These are phyloP conservation scores for Palythoa grandis DNA, from an alignment of 92 coral and sea anemone genomes.

Conservation along the genomic window DNA sequence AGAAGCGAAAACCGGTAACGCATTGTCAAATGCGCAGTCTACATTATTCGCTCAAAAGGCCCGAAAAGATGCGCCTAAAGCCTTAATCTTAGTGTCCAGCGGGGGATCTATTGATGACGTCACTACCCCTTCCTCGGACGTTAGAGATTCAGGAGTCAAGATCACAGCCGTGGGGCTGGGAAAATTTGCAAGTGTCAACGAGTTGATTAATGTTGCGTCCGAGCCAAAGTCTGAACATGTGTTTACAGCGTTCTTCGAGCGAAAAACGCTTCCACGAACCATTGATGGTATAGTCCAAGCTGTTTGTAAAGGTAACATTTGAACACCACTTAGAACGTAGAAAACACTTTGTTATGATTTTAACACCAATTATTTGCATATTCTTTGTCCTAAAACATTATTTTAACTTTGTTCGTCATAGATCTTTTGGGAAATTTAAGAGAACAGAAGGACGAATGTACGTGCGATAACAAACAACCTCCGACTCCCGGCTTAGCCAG, in stretches of 20 bases:
- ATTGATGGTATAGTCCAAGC: slow-evolving; percentile 81
- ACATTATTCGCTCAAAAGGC: slow-evolving; percentile 66
- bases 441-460: slow-evolving; percentile 30
- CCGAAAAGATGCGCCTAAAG: slow-evolving; percentile 76
- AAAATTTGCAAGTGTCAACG: slow-evolving; percentile 80
- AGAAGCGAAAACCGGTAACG: slow-evolving; percentile 81
- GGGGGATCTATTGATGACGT: slow-evolving; percentile 89
- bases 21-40: slow-evolving; percentile 69
- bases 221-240: slow-evolving; percentile 91
- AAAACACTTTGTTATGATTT: no score
- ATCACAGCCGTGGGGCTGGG: slow-evolving; percentile 82
- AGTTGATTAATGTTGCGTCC: slow-evolving; percentile 79
- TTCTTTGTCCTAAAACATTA: no score
- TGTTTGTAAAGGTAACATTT: slow-evolving; percentile 71
- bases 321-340: no score
- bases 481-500: background rate
- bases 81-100: slow-evolving; percentile 79
- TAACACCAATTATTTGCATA: no score
- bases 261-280: slow-evolving; percentile 76
- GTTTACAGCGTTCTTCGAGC: slow-evolving; percentile 77
- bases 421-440: slow-evolving; percentile 14
- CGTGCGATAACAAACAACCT: slow-evolving; percentile 13
- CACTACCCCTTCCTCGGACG: slow-evolving; percentile 70
- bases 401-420: background rate
- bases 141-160: slow-evolving; percentile 85